Evolutionary conservation across 2,113 vertebrate genomes (phyloP), one percentile per base, ranked within the genome.

Genomic region (Cyrtonyx montezumae): DNA sequence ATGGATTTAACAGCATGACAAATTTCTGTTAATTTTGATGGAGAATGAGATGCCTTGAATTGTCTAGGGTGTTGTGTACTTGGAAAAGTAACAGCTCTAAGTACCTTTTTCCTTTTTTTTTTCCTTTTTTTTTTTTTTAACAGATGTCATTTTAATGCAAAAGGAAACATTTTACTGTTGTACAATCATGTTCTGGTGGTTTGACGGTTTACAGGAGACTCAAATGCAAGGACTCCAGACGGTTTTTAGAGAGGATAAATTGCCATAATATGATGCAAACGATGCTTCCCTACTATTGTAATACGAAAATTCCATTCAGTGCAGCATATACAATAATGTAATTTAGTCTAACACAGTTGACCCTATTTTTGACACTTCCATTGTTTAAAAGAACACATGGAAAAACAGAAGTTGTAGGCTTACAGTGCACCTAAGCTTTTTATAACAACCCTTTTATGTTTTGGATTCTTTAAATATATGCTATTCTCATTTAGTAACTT

Each of bases 111-210:
- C 93, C 25, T 10, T 53, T 30, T 53, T 51, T 53, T 17, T 46
- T 49, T 94, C 96, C 20, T 21, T 48, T 95, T 91, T 96, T 95
- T 95, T 93, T 89, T 95, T 97, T 95, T 70, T 89, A 97, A 97
- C 96, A 96, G 91, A 95, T 95, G 94, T 98, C 96, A 96, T 95
- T 98, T 98, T 98, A 97, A 97, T 96, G 95, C 97, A 97, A 89
- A 97, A 97, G 92, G 96, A 95, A 82, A 95, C 94, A 92, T 98
- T 97, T 98, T 98, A 98, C 97, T 98, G 95, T 98, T 97, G 97
- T 98, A 98, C 98, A 98, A 98, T 99, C 98, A 97, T 98, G 95
- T 98, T 98, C 98, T 98, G 97, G 97, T 98, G 98, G 97, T 98
- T 97, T 97, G 97, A 98, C 13, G 91, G 98, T 98, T 99, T 98